Conservation (phyloP, 2,797 vertebrate genomes). For the Lepilemur ruficaudatus region DNA sequence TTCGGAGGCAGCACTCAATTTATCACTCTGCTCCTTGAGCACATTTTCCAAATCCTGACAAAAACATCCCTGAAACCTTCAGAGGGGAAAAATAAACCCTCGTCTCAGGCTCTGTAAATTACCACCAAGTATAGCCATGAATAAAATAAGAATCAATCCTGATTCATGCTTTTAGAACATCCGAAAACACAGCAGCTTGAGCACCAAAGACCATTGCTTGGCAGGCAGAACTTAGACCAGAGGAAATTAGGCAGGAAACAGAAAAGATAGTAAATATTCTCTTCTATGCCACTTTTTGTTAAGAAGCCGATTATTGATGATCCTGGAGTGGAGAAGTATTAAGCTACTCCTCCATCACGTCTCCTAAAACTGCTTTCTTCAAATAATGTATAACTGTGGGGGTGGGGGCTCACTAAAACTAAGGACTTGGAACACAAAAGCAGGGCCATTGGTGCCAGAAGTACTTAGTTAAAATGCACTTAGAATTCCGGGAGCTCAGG, state of each 20-base stretch:
- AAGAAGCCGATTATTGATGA: constrained; percentile 36
- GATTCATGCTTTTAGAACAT: constrained; percentile 49
- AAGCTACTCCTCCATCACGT: neutral
- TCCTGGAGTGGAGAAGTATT: neutral
- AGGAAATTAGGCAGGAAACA: constrained; percentile 49
- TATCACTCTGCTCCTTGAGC: constrained; percentile 49
- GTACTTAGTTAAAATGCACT: constrained; percentile 31
- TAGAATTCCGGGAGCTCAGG: neutral
- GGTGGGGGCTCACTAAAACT: neutral
- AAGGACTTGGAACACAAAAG: constrained; percentile 28
- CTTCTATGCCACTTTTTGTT: neutral
- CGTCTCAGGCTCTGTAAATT: constrained; percentile 44
- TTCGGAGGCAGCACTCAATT: constrained; percentile 61
- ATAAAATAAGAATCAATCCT: constrained; percentile 60
- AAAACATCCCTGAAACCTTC: constrained; percentile 57
- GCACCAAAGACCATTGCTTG: neutral
- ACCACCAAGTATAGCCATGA: constrained; percentile 59
- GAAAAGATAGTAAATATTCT: constrained; percentile 30
- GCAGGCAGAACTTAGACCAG: constrained; percentile 28
- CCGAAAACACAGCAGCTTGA: neutral
- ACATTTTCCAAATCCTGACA: constrained; percentile 59
- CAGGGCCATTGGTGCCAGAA: neutral
- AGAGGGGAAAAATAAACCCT: constrained; percentile 60
- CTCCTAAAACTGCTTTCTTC: constrained; percentile 20
- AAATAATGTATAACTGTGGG: constrained; percentile 2